A percentile compares a stretch with the other conserved stretches of the same genome.
These are phyloP conservation scores for Myripristis jacobus DNA, from an alignment of 2,797 vertebrate species.

Conservation along the genomic window DNA sequence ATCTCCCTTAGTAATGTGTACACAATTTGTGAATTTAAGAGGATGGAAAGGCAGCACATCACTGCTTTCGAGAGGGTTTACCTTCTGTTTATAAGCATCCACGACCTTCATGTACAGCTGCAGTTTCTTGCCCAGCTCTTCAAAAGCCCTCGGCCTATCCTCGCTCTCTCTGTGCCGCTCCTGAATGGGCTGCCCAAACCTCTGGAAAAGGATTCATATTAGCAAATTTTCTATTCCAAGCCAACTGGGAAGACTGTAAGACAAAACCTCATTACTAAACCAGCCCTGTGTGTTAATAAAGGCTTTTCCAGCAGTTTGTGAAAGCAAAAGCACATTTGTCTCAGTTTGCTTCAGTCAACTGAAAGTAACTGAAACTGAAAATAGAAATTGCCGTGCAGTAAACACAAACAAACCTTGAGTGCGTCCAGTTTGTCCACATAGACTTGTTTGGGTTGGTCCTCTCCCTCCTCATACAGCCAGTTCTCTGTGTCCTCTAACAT, in stretches of 20 bases:
- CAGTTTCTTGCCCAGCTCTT: slow-evolving; percentile 93
- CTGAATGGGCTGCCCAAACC: slow-evolving; percentile 92
- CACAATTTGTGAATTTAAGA: too few species aligned
- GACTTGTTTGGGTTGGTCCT: slow-evolving; percentile 93
- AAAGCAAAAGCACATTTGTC: slow-evolving; percentile 2
- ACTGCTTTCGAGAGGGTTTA: slow-evolving; percentile 53
- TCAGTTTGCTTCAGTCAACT: neutral
- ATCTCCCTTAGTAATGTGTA: neutral
- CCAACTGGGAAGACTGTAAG: neutral
- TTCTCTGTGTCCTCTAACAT: slow-evolving; percentile 94
- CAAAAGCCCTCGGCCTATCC: slow-evolving; percentile 92
- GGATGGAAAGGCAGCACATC: neutral
- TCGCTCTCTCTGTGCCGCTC: slow-evolving; percentile 91
- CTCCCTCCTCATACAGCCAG: slow-evolving; percentile 97
- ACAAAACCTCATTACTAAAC: neutral
- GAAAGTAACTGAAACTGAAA: neutral
- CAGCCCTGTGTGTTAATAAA: neutral
- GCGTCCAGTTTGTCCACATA: slow-evolving; percentile 93
- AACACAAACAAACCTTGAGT: slow-evolving; percentile 81
- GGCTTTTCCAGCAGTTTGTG: neutral
- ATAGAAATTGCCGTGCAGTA: neutral
- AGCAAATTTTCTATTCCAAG: neutral
- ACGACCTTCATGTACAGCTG: slow-evolving; percentile 93
- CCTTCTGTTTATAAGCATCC: slow-evolving; percentile 93
- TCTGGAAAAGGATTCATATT: slow-evolving; percentile 75